Conservation (phyloP, 1,140 invertebrate species). For the Aphaenogaster ashmeadi region DNA sequence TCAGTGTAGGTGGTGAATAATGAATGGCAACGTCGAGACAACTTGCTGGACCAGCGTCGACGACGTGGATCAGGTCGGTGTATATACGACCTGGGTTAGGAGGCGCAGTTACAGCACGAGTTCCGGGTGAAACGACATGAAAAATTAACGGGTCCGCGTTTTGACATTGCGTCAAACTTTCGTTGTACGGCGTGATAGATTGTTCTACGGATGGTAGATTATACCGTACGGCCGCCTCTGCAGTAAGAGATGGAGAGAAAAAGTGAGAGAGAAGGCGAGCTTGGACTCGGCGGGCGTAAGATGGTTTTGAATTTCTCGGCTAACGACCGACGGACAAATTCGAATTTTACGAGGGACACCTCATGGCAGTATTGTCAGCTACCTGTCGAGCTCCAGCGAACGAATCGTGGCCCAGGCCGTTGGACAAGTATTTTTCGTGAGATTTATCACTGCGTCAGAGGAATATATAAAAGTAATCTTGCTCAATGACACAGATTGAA, state of each 20-base stretch:
- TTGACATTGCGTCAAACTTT: slow-evolving; percentile 82
- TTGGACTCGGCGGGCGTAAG: slow-evolving; percentile 22
- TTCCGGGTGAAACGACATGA: slow-evolving; percentile 78
- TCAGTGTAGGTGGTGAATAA: slow-evolving; percentile 81
- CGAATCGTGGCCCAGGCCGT: slow-evolving; percentile 30
- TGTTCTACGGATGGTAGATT: slow-evolving; percentile 71
- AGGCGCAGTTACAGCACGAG: slow-evolving; percentile 70
- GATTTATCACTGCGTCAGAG: slow-evolving; percentile 55
- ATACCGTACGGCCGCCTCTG: slow-evolving; percentile 45
- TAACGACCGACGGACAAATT: slow-evolving; percentile 73
- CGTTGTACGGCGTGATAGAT: slow-evolving; percentile 80
- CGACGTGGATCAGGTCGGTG: slow-evolving; percentile 61
- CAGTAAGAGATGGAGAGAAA: slow-evolving; percentile 8
- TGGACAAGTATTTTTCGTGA: slow-evolving; percentile 52
- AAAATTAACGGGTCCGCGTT: slow-evolving; percentile 82
- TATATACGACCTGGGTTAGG: slow-evolving; percentile 42
- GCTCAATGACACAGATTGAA: slow-evolving; percentile 15
- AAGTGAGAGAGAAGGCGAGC: neutral
- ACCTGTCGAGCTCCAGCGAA: slow-evolving; percentile 42
- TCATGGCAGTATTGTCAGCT: slow-evolving; percentile 45
- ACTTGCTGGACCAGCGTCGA: slow-evolving; percentile 77
- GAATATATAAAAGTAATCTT: slow-evolving; percentile 38
- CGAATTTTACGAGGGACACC: slow-evolving; percentile 73
- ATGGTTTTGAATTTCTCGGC: slow-evolving; percentile 69
- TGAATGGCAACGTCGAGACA: slow-evolving; percentile 81